Evolutionary conservation across 1,140 invertebrate species (phyloP), one percentile per base, ranked within the genome.

Genomic region (Dinoponera quadriceps): DNA sequence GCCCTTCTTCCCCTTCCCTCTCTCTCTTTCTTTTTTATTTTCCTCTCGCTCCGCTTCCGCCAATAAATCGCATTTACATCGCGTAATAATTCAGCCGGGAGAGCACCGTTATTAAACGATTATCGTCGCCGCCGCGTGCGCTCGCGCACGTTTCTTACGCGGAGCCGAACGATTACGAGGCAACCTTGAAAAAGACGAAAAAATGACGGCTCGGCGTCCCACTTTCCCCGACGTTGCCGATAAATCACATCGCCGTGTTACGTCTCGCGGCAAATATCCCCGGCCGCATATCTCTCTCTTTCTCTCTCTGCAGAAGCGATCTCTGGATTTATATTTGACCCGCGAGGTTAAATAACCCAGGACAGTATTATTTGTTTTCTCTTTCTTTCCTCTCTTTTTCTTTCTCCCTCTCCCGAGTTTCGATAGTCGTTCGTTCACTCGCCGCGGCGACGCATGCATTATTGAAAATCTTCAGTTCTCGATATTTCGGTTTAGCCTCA

Each of bases 121-220:
- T 71, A 71, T 48, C 51, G 65, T 33, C 57, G 5, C 16, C 9
- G 7, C 38, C 3, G 38, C 38, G n/a, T n/a, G n/a, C 38, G 38
- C 38, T 3, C 38, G 38, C 38, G 3, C 38, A 11, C 38, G 38
- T 9, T 44, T 44, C 38, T 44, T 44, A 44, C 38, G 38, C 38
- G 3, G 9, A 44, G 13, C 14, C 62, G 25, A 16, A 20, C 54
- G 54, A 60, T 74, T 74, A 57, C 33, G 33, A 2, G 16, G 33
- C 51, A 59, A 57, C 54, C 51, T 69, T 80, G 65, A 71, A 38
- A 71, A 48, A 80, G 54, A 16, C 29, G 44, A 44, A 77, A 68
- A 77, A 68, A 77, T 57, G 48, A 57, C 63, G 9, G 22, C 44
- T 57, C 44, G 14, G 38, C 65, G 75, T 57, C 75, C 65, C 51